phyloP scores from a whole-genome alignment of 2,113 vertebrate species.

The Ia io region DNA sequence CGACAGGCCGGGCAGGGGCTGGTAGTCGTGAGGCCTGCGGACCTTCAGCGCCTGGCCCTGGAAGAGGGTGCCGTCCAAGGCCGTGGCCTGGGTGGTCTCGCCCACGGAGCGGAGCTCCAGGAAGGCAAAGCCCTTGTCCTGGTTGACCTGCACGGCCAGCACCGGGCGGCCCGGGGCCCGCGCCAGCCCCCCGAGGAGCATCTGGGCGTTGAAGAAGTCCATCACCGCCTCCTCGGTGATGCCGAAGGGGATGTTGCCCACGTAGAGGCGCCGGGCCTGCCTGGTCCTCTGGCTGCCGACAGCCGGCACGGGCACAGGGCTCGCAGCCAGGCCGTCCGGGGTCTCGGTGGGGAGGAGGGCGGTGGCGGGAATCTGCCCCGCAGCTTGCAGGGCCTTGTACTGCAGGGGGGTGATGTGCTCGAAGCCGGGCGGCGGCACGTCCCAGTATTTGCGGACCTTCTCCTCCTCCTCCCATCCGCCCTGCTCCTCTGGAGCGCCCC shows the following conservation, averaged over 20 bases:
- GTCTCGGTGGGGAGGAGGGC: slow-evolving; percentile 94
- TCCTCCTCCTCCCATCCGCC: slow-evolving; percentile 89
- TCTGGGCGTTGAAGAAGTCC: slow-evolving; percentile 96
- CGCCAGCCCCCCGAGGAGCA: slow-evolving; percentile 91
- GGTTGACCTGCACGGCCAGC: slow-evolving; percentile 95
- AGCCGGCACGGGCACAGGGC: slow-evolving; percentile 92
- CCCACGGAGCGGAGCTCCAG: slow-evolving; percentile 96
- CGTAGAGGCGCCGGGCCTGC: slow-evolving; percentile 92
- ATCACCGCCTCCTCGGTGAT: slow-evolving; percentile 97
- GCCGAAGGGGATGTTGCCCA: slow-evolving; percentile 95
- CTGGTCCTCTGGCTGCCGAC: slow-evolving; percentile 96
- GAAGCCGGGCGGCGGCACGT: slow-evolving; percentile 92
- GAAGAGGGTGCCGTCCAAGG: slow-evolving; percentile 95
- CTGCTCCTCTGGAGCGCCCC: slow-evolving; percentile 75
- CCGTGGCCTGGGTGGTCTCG: slow-evolving; percentile 95
- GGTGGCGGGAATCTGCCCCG: slow-evolving; percentile 94
- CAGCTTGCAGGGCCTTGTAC: slow-evolving; percentile 98
- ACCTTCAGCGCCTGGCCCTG: slow-evolving; percentile 95
- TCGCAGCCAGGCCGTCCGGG: slow-evolving; percentile 92
- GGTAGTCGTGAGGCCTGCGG: slow-evolving; percentile 93
- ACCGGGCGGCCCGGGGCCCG: slow-evolving; percentile 94
- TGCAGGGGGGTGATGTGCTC: slow-evolving; percentile 96
- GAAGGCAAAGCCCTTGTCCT: slow-evolving; percentile 96
- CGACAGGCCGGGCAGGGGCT: slow-evolving; percentile 94
- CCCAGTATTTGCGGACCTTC: slow-evolving; percentile 95